phyloP scores from a whole-genome alignment of 2,888 invertebrate genomes.

The Priocnemis perturbator region DNA sequence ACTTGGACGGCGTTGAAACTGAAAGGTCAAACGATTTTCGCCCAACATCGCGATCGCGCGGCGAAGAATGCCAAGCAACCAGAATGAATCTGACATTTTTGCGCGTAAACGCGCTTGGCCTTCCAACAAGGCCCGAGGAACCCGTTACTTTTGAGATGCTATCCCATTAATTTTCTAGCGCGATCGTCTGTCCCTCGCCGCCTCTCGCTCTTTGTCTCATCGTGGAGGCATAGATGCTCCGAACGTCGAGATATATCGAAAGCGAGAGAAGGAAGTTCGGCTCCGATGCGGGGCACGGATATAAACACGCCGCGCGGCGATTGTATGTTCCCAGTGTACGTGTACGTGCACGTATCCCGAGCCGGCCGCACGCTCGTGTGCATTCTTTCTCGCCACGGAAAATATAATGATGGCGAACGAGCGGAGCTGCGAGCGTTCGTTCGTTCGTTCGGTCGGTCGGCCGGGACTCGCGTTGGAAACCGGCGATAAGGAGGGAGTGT shows the following conservation, averaged over 20 bases:
- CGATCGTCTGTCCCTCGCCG: neutral
- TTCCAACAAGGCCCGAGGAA: too few relatives aligned
- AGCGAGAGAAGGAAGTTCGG: neutral
- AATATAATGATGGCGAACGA: conserved; percentile 72
- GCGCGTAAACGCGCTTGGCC: too few relatives aligned
- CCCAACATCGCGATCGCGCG: too few relatives aligned
- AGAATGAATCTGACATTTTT: too few relatives aligned
- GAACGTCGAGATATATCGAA: conserved; percentile 10
- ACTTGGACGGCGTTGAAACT: too few relatives aligned
- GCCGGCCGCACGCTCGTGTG: conserved; percentile 35
- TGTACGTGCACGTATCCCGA: conserved; percentile 12
- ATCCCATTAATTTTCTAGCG: too few relatives aligned
- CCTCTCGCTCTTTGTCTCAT: conserved; percentile 4
- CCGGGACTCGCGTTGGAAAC: conserved; percentile 68
- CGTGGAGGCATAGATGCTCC: conserved; percentile 5
- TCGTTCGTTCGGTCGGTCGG: conserved; percentile 39
- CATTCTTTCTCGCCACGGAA: conserved; percentile 66
- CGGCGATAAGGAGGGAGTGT: conserved; percentile 74
- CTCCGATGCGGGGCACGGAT: neutral
- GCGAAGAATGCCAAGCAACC: too few relatives aligned
- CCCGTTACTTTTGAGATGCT: too few relatives aligned
- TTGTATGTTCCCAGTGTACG: conserved; percentile 13
- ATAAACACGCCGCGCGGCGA: conserved; percentile 12
- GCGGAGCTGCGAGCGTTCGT: conserved; percentile 33
- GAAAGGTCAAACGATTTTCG: too few relatives aligned